A percentile compares a stretch with the other conserved stretches of the same genome.
Evolutionary conservation across 2,113 vertebrate genomes (phyloP).

Genomic region (Tyto alba): DNA sequence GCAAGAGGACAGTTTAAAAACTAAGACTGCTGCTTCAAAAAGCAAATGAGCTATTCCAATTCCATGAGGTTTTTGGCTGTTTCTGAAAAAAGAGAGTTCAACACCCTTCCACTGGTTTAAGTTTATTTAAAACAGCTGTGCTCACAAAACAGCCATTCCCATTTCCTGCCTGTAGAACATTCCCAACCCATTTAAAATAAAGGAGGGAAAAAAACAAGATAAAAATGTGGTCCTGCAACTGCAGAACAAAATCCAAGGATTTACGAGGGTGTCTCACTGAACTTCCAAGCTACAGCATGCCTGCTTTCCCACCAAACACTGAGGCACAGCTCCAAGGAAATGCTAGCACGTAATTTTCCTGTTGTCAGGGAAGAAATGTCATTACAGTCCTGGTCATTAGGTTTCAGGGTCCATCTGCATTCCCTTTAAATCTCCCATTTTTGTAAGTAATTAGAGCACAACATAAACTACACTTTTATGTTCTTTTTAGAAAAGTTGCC

Average conservation of each 20-base stretch:
- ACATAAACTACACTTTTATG: background rate
- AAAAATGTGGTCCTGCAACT: background rate
- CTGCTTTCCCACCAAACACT: background rate
- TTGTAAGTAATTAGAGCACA: background rate
- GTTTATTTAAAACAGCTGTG: slow-evolving; percentile 36
- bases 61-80: background rate
- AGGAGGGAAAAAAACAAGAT: background rate
- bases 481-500: background rate
- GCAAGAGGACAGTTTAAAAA: background rate
- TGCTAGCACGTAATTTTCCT: background rate
- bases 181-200: background rate
- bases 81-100: background rate
- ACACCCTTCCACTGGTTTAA: background rate
- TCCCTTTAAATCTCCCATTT: background rate
- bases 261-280: background rate
- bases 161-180: slow-evolving; percentile 18
- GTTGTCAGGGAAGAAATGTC: background rate
- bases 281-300: fast-evolving
- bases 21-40: background rate
- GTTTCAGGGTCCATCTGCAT: background rate
- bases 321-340: background rate
- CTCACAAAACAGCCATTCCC: background rate
- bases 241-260: background rate
- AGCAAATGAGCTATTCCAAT: background rate
- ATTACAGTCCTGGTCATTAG: background rate